Conservation (phyloP, 2,888 invertebrate species). For the Plebejus melissa region DNA sequence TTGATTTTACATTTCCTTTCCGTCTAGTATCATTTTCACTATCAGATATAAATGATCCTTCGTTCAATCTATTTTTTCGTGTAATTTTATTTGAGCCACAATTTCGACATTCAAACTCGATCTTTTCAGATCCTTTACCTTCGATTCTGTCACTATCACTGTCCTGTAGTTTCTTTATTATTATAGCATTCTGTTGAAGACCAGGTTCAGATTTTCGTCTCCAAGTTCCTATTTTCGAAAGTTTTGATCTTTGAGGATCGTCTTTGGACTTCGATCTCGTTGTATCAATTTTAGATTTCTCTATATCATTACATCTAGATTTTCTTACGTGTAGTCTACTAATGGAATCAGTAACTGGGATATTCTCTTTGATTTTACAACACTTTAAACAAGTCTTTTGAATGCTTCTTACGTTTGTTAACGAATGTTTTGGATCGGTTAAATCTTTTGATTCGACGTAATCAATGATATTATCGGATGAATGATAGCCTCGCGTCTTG, state of each 20-base stretch:
- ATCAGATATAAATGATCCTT: slow-evolving; percentile 58
- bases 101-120: slow-evolving; percentile 70
- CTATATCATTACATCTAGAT: slow-evolving; percentile 60
- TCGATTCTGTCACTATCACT: slow-evolving; percentile 60
- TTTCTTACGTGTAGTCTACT: slow-evolving; percentile 53
- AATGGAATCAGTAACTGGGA: slow-evolving; percentile 57
- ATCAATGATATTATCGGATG: slow-evolving; percentile 67
- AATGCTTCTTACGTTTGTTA: slow-evolving; percentile 57
- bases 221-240: slow-evolving; percentile 82
- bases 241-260: slow-evolving; percentile 69
- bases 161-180: slow-evolving; percentile 59
- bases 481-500: slow-evolving; percentile 69
- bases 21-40: slow-evolving; percentile 60
- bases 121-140: slow-evolving; percentile 60
- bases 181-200: slow-evolving; percentile 64
- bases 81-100: slow-evolving; percentile 70
- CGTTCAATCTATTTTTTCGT: slow-evolving; percentile 51
- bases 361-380: slow-evolving; percentile 74
- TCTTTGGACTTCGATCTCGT: slow-evolving; percentile 73
- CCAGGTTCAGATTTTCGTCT: slow-evolving; percentile 86
- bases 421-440: slow-evolving; percentile 55
- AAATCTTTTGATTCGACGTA: slow-evolving; percentile 62
- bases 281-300: slow-evolving; percentile 63
- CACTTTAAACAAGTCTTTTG: slow-evolving; percentile 72
- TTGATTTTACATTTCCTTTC: slow-evolving; percentile 48